Evolutionary conservation across 2,888 invertebrate genomes (phyloP).

Genomic region (Conus canariensis): DNA sequence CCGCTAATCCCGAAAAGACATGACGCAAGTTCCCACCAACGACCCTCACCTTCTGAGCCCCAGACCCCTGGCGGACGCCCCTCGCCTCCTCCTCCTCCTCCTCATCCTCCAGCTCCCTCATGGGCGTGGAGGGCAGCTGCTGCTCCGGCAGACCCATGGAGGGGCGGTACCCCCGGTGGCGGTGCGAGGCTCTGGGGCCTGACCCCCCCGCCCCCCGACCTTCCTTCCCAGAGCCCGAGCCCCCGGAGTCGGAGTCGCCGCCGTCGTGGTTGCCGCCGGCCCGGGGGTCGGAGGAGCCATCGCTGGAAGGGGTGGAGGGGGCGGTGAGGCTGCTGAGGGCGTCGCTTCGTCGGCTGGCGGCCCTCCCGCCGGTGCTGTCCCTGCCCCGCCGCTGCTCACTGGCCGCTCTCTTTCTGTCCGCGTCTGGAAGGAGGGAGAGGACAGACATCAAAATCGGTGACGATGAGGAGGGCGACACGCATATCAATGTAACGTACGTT

Average conservation of each 20-base stretch:
- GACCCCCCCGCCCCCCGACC: neutral
- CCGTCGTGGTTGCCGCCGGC: neutral
- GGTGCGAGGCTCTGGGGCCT: neutral
- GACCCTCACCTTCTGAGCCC: neutral
- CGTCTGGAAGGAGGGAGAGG: slow-evolving; percentile 51
- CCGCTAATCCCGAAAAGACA: too few species aligned
- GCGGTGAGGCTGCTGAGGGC: slow-evolving; percentile 40
- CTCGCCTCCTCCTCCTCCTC: neutral
- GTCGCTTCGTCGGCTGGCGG: neutral
- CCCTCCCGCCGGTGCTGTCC: neutral
- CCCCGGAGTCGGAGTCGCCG: neutral
- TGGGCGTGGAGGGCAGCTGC: slow-evolving; percentile 36
- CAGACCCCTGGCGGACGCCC: neutral
- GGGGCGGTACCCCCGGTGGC: slow-evolving; percentile 43
- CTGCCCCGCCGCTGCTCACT: slow-evolving; percentile 39
- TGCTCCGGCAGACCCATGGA: slow-evolving; percentile 14
- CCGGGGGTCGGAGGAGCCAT: neutral
- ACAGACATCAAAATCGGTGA: neutral
- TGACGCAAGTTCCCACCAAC: too few species aligned
- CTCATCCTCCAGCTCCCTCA: slow-evolving; percentile 43
- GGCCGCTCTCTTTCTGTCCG: slow-evolving; percentile 54
- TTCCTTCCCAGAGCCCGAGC: slow-evolving; percentile 36
- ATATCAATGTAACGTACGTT: too few species aligned
- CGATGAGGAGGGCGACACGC: neutral
- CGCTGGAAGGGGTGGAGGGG: neutral